Conservation (phyloP, 2,888 invertebrate species). For the Cataglyphis altisquamis region DNA sequence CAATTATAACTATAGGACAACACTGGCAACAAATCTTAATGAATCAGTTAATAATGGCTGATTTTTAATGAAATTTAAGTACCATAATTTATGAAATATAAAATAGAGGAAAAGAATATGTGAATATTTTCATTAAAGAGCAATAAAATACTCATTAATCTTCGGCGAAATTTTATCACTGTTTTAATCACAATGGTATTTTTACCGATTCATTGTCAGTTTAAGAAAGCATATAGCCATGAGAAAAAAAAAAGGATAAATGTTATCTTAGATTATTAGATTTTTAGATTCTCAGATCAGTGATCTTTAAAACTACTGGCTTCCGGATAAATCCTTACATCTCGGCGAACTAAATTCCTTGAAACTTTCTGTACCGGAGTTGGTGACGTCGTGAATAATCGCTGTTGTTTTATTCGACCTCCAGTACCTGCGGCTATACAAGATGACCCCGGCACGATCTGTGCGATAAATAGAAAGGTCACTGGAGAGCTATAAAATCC, state of each 20-base stretch:
- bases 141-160: neutral
- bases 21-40: neutral
- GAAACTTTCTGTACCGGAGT: slow-evolving; percentile 23
- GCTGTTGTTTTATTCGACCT: slow-evolving; percentile 35
- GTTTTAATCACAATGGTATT: neutral
- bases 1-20: neutral
- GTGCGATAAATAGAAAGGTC: slow-evolving; percentile 37
- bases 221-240: neutral
- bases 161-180: neutral
- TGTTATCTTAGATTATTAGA: neutral
- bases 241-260: neutral
- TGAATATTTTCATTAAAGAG: neutral
- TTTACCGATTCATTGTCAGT: neutral
- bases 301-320: neutral
- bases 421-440: slow-evolving; percentile 28
- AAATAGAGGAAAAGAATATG: neutral
- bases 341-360: neutral
- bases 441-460: slow-evolving; percentile 24
- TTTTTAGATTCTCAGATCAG: neutral
- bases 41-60: neutral
- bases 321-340: slow-evolving; percentile 21
- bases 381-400: slow-evolving; percentile 30
- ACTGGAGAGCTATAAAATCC: slow-evolving; percentile 34
- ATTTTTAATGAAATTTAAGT: neutral
- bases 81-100: neutral